Percentiles rank a stretch among this genome's conserved stretches.
Evolutionary conservation across 1,140 invertebrate species (phyloP).

Genomic region (Galendromus occidentalis): DNA sequence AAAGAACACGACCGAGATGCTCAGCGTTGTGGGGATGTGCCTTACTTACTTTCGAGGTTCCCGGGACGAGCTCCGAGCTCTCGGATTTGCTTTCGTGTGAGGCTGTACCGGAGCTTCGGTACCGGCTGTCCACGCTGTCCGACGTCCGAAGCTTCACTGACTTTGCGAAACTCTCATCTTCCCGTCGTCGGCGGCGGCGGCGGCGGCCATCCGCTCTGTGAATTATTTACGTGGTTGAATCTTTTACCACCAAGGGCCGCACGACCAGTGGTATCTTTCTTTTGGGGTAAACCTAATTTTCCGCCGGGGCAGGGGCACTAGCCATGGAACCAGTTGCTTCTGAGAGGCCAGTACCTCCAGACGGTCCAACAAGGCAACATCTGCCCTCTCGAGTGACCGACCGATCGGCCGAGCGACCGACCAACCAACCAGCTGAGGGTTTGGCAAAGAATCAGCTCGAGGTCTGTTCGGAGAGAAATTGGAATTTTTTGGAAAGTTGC

Average conservation of each 20-base stretch:
- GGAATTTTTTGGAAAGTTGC: too few species aligned
- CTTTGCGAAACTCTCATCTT: not conserved
- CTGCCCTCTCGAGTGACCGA: too few species aligned
- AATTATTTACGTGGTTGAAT: constrained; percentile 10
- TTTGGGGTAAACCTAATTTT: constrained; percentile 11
- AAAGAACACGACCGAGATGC: not conserved
- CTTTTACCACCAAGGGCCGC: constrained; percentile 5
- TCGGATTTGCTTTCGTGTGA: not conserved
- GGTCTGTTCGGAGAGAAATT: too few species aligned
- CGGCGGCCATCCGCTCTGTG: not conserved
- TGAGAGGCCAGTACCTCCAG: too few species aligned
- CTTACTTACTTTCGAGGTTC: too few species aligned
- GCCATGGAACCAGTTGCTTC: too few species aligned
- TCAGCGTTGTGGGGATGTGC: not conserved
- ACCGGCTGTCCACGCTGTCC: not conserved
- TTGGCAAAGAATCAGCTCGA: too few species aligned
- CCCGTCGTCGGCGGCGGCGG: not conserved
- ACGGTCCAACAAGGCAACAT: too few species aligned
- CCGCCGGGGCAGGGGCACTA: too few species aligned
- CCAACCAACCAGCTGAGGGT: too few species aligned
- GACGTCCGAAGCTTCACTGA: not conserved
- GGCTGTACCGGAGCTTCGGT: not conserved
- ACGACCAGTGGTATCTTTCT: constrained; percentile 1
- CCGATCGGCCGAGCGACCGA: too few species aligned
- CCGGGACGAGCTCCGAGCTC: too few species aligned